Percentiles rank a stretch among this genome's conserved stretches.
Evolutionary conservation across 2,797 vertebrate species (phyloP).

Genomic region (Lacerta viridis): DNA sequence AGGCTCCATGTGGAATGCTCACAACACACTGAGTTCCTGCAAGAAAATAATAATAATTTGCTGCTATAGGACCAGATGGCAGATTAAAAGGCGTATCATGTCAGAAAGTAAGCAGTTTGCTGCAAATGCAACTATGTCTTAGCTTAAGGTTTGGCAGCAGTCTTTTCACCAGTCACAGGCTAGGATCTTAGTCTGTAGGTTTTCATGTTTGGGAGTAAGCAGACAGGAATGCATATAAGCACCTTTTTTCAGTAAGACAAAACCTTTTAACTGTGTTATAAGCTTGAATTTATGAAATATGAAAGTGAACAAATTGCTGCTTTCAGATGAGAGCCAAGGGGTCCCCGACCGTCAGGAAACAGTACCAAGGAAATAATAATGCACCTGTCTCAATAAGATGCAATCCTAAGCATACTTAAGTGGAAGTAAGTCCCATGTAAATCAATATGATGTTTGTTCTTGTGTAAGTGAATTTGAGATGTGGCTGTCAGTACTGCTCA

Average conservation of each 20-base stretch:
- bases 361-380: background rate
- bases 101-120: constrained; percentile 1
- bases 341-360: background rate
- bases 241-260: background rate
- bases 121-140: background rate
- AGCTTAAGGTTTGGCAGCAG: background rate
- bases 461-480: background rate
- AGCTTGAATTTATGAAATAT: background rate
- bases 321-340: background rate
- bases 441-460: background rate
- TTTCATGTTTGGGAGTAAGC: constrained; percentile 9
- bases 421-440: background rate
- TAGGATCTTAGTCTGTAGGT: background rate
- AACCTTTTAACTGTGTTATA: background rate
- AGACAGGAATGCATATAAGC: background rate
- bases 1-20: constrained; percentile 11
- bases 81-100: constrained; percentile 18
- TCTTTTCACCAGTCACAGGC: background rate
- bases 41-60: background rate
- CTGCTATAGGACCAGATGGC: constrained; percentile 20
- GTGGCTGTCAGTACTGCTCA: background rate
- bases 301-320: background rate
- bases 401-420: background rate
- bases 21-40: constrained; percentile 27
- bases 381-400: background rate